Base-by-base conservation (phyloP, 2,888 invertebrate genomes). In the Drosophila siamana region DNA sequence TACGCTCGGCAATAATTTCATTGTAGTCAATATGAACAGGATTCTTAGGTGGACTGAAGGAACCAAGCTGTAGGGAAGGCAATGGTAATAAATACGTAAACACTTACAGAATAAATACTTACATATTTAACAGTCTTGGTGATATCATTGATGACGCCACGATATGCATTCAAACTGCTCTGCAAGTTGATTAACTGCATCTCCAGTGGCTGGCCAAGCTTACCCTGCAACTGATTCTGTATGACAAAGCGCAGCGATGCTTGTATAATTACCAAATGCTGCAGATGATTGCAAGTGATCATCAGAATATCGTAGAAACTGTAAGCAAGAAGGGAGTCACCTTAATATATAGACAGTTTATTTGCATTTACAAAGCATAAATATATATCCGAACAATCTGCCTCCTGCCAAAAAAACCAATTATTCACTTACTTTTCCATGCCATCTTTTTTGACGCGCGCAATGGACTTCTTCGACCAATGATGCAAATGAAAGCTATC, bases 291-390 rank as follows among this genome's bases (percentile, higher is more conserved):
- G 48, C 91, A 91, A 0, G 90, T 83, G 8, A 92, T 77, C 88
- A 92, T 86, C 0, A 92, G 86, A 9, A 92, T 90, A 55, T 92
- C 91, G 67, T 92, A 91, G 63, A 92, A 92, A 62, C 92, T 92
- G 60, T 9, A 74, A 78, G 46, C 2, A 28, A 15, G 1, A 2
- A 11, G 6, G 0, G 4, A 1, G n/a, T 13, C 22, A 16, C 3
- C 19, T 19, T 19, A 3, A 19, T 3, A 19, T 19, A 19, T 19
- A 15, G 4, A 28, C 2, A 6, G 1, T 24, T 24, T 24, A 16
- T 9, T n/a, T 43, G 4, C 1, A 0, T 0, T 19, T 19, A 19
- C n/a, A n/a, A n/a, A n/a, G n/a, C n/a, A n/a, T n/a, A n/a, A n/a
- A n/a, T n/a, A n/a, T n/a, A n/a, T n/a, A n/a, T n/a, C n/a, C n/a